Evolutionary conservation across 1,140 invertebrate species (phyloP).

Genomic region (Phymastichus coffea): DNA sequence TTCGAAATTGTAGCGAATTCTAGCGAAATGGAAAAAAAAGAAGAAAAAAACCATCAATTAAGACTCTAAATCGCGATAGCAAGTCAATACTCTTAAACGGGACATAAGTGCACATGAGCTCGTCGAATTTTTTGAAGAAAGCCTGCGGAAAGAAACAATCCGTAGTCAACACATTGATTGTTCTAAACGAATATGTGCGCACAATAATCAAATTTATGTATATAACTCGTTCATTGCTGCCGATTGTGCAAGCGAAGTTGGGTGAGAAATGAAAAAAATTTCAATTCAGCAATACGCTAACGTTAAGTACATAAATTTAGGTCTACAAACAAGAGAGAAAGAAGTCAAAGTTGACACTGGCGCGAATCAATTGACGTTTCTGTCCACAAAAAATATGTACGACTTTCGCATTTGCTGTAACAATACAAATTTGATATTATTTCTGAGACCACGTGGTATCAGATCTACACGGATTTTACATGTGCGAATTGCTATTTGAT

Average conservation of each 20-base stretch:
- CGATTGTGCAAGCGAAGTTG: constrained; percentile 22
- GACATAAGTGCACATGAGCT: constrained; percentile 33
- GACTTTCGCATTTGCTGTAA: constrained; percentile 5
- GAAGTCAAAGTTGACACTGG: constrained; percentile 21
- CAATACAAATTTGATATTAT: constrained; percentile 5
- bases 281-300: constrained; percentile 21
- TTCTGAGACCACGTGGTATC: constrained; percentile 53
- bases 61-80: constrained; percentile 17
- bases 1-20: constrained; percentile 26
- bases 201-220: constrained; percentile 34
- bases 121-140: constrained; percentile 25
- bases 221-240: constrained; percentile 38
- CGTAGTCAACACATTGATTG: constrained; percentile 12
- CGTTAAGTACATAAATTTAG: constrained; percentile 25
- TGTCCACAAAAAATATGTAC: constrained; percentile 25
- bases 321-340: constrained; percentile 13
- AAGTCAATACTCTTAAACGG: constrained; percentile 26
- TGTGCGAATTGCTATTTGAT: too few species aligned
- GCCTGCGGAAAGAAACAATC: constrained; percentile 21
- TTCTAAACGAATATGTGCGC: constrained; percentile 14
- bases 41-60: constrained; percentile 16
- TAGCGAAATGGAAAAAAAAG: constrained; percentile 1
- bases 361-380: constrained; percentile 24
- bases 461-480: constrained; percentile 36
- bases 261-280: constrained; percentile 17